Conservation (phyloP, 2,797 vertebrate genomes). For the Sebastes oblongus region DNA sequence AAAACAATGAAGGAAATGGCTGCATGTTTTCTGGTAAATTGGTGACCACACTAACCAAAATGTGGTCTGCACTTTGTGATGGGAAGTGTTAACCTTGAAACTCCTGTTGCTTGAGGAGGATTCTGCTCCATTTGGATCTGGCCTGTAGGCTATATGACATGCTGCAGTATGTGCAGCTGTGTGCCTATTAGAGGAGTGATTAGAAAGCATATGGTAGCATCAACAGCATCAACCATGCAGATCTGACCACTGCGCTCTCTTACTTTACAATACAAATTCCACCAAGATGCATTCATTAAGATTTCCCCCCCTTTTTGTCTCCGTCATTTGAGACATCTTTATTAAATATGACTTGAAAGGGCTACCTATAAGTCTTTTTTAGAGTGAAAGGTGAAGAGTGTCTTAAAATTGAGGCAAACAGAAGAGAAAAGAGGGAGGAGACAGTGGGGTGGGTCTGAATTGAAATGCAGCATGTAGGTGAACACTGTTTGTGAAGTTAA, state of each 20-base stretch:
- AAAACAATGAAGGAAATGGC: conserved; percentile 19
- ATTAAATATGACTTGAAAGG: conserved; percentile 1
- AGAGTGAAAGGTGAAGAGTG: neutral
- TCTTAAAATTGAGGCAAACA: conserved; percentile 1
- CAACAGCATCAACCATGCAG: neutral
- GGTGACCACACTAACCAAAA: conserved; percentile 52
- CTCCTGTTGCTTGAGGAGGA: conserved; percentile 27
- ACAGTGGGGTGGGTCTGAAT: conserved; percentile 75
- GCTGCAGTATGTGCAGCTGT: conserved; percentile 18
- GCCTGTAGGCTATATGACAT: conserved; percentile 31
- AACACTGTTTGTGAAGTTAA: conserved; percentile 87
- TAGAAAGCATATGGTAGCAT: conserved; percentile 29
- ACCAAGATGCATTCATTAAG: neutral
- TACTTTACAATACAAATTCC: neutral
- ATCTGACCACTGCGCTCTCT: neutral
- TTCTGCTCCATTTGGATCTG: conserved; percentile 36
- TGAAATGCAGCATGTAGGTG: conserved; percentile 88
- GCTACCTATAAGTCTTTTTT: neutral
- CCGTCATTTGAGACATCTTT: neutral
- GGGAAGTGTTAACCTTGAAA: conserved; percentile 54
- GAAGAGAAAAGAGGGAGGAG: neutral
- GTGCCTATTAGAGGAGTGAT: conserved; percentile 23
- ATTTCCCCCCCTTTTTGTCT: neutral
- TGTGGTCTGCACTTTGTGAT: conserved; percentile 18
- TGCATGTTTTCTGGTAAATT: conserved; percentile 43